Evolutionary conservation across 2,888 invertebrate genomes (phyloP).

Genomic region (Eupithecia vulgata): DNA sequence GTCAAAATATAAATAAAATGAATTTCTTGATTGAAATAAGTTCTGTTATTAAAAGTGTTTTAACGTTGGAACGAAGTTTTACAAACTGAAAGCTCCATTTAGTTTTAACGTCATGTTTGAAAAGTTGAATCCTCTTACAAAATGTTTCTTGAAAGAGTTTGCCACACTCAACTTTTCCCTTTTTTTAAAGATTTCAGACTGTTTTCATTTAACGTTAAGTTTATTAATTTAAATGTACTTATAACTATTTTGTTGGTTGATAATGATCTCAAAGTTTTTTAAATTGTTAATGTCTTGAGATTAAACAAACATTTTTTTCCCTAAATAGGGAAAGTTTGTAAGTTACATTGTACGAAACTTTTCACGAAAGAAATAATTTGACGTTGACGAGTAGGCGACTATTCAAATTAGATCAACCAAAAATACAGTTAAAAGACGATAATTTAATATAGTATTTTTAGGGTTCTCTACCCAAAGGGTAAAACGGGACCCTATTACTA

Average conservation of each 20-base stretch:
- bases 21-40: not conserved
- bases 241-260: not conserved
- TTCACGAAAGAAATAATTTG: too few species aligned
- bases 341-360: too few species aligned
- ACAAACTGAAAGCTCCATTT: not conserved
- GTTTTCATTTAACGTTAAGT: not conserved
- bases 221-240: not conserved
- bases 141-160: slow-evolving; percentile 1
- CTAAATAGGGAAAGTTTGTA: not conserved
- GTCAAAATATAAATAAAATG: not conserved
- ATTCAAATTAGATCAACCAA: too few species aligned
- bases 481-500: too few species aligned
- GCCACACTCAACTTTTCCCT: not conserved
- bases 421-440: too few species aligned
- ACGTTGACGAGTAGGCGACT: too few species aligned
- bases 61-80: slow-evolving; percentile 3
- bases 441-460: too few species aligned
- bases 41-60: not conserved
- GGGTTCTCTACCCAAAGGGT: too few species aligned
- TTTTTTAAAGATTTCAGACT: not conserved
- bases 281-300: not conserved
- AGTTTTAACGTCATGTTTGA: not conserved
- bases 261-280: not conserved
- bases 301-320: not conserved
- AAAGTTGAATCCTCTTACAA: slow-evolving; percentile 8